Evolutionary conservation across 2,113 vertebrate species (phyloP).

Genomic region (Macaca mulatta): DNA sequence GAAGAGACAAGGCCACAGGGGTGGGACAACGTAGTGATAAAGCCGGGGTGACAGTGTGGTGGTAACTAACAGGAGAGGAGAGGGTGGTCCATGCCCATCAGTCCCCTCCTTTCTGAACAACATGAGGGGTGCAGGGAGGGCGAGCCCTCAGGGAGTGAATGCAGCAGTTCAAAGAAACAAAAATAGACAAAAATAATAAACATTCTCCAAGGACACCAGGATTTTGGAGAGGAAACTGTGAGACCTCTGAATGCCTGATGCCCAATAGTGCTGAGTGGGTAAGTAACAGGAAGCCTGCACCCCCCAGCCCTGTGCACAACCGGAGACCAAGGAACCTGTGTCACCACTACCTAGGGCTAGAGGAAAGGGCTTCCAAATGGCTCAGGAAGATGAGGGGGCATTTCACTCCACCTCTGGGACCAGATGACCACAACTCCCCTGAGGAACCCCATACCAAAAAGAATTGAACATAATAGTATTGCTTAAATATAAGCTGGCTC

Average conservation of each 20-base stretch:
- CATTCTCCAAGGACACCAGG: rapidly evolving
- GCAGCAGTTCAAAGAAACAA: too few relatives aligned
- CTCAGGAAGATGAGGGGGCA: rapidly evolving
- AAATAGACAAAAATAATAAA: too few relatives aligned
- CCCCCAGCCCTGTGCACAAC: rapidly evolving
- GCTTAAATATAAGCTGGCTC: neutral
- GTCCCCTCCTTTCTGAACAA: rapidly evolving
- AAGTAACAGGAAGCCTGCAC: rapidly evolving
- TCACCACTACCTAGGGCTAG: rapidly evolving
- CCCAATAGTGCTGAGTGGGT: rapidly evolving
- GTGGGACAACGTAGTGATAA: too few relatives aligned
- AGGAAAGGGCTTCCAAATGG: neutral
- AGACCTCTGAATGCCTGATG: neutral
- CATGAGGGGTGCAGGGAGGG: rapidly evolving
- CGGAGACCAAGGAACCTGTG: neutral
- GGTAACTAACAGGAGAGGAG: neutral
- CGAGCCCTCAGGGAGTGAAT: neutral
- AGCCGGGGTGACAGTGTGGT: too few relatives aligned
- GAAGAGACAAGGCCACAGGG: too few relatives aligned
- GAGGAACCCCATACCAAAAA: neutral
- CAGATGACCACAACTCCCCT: neutral
- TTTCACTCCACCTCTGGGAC: too few relatives aligned
- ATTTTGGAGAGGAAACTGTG: neutral
- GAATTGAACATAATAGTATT: neutral
- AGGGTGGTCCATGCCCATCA: neutral